Conservation (phyloP, 1,140 invertebrate genomes). For the Ceratosolen fusciceps region DNA sequence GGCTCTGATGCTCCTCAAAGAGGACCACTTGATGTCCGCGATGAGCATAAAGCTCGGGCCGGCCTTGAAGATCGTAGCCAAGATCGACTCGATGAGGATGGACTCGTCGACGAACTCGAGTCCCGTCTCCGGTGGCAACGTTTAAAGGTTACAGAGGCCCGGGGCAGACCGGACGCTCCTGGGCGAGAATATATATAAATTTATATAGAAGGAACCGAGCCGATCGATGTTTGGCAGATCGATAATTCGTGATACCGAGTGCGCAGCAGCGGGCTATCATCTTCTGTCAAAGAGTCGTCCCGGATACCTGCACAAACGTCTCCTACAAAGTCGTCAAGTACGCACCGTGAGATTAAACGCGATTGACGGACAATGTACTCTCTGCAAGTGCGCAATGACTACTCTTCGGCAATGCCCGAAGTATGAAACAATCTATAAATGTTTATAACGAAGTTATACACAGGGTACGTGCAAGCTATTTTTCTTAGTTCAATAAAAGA, state of each 20-base stretch:
- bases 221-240: no score
- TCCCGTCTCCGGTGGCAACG: constrained; percentile 60
- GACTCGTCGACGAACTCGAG: constrained; percentile 67
- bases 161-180: no score
- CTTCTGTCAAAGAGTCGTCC: no score
- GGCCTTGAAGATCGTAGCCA: constrained; percentile 93
- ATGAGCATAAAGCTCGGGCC: constrained; percentile 97
- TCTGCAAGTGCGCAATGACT: neutral
- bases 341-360: constrained; percentile 19
- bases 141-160: constrained; percentile 52
- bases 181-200: no score
- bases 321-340: no score
- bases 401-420: neutral
- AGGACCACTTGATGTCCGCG: constrained; percentile 93
- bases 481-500: constrained; percentile 29
- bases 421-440: constrained; percentile 2
- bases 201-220: no score
- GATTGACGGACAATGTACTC: constrained; percentile 21
- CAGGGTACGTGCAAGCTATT: constrained; percentile 62
- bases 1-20: constrained; percentile 92
- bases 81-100: constrained; percentile 83
- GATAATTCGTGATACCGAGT: no score
- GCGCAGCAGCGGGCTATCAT: no score
- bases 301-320: no score
- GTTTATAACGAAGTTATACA: constrained; percentile 52